These are phyloP conservation scores for Pseudocheirus occidentalis DNA, from an alignment of 2,797 vertebrate genomes.

Conservation along the genomic window DNA sequence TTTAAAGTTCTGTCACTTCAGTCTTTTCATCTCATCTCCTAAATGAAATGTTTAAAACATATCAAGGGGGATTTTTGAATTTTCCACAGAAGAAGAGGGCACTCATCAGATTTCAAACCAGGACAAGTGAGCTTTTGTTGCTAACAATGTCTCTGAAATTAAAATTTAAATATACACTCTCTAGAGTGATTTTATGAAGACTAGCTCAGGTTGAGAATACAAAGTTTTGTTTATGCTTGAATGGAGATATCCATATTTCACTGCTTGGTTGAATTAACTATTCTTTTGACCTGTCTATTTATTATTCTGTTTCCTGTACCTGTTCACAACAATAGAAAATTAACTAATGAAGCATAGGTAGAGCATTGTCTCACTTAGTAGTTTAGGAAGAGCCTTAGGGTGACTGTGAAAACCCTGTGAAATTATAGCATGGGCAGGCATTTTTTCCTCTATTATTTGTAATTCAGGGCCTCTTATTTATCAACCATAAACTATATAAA, in stretches of 20 bases:
- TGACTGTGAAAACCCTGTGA: not conserved
- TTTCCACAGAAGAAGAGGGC: not conserved
- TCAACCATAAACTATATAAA: not conserved
- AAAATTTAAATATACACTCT: conserved; percentile 46
- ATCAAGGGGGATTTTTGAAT: conserved; percentile 14
- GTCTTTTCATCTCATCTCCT: conserved; percentile 40
- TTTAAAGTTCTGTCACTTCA: conserved; percentile 45
- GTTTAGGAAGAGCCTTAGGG: not conserved
- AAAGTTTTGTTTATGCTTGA: not conserved
- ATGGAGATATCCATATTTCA: not conserved
- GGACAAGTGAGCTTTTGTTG: conserved; percentile 29
- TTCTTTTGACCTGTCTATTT: not conserved
- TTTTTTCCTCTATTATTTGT: not conserved
- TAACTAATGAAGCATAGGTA: fast-evolving
- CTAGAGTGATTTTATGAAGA: conserved; percentile 36
- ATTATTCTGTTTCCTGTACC: not conserved
- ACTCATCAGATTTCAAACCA: conserved; percentile 60
- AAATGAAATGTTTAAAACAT: conserved; percentile 59
- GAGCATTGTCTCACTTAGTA: not conserved
- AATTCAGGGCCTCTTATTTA: conserved; percentile 5
- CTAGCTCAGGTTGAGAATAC: not conserved
- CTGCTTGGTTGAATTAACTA: conserved; percentile 4
- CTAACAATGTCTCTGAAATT: conserved; percentile 55
- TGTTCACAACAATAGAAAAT: not conserved
- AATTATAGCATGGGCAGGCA: not conserved